phyloP scores from a whole-genome alignment of 92 coral and sea anemone species.

The Zoanthus gigantus region DNA sequence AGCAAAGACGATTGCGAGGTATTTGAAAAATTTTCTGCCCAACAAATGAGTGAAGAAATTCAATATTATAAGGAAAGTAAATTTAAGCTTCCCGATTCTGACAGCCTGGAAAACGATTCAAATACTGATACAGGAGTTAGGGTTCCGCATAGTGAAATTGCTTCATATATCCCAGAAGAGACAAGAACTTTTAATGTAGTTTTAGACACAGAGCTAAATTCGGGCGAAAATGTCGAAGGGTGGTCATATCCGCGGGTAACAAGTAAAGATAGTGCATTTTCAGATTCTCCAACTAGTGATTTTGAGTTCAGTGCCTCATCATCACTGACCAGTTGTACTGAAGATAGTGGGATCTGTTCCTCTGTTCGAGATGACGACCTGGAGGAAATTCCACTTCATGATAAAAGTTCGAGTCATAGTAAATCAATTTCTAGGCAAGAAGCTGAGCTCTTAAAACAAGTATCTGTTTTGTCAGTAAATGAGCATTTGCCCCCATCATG shows the following conservation, averaged over 20 bases:
- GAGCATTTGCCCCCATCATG: conserved; percentile 77
- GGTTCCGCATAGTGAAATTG: conserved; percentile 1
- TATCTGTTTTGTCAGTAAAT: conserved; percentile 70
- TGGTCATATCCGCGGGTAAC: conserved; percentile 32
- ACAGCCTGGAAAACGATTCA: conserved; percentile 20
- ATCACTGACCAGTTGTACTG: conserved; percentile 89
- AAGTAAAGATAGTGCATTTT: conserved; percentile 67
- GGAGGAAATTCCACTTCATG: conserved; percentile 93
- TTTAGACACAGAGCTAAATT: conserved; percentile 1
- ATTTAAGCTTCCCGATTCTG: neutral
- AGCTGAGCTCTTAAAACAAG: conserved; percentile 79
- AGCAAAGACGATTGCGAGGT: neutral
- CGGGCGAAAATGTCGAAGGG: conserved; percentile 18
- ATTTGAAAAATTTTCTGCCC: neutral
- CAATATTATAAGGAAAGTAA: conserved; percentile 3
- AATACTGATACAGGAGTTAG: conserved; percentile 15
- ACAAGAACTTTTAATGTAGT: neutral
- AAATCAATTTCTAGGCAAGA: conserved; percentile 45
- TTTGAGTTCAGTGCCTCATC: conserved; percentile 88
- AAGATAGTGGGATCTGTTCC: conserved; percentile 97
- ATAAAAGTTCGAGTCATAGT: conserved; percentile 26
- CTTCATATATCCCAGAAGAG: neutral
- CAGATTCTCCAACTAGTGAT: conserved; percentile 90
- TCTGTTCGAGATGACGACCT: conserved; percentile 95
- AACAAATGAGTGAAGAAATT: conserved; percentile 10